These are phyloP conservation scores for Rhyacophila brunnea DNA, from an alignment of 1,140 invertebrate genomes.

Conservation along the genomic window DNA sequence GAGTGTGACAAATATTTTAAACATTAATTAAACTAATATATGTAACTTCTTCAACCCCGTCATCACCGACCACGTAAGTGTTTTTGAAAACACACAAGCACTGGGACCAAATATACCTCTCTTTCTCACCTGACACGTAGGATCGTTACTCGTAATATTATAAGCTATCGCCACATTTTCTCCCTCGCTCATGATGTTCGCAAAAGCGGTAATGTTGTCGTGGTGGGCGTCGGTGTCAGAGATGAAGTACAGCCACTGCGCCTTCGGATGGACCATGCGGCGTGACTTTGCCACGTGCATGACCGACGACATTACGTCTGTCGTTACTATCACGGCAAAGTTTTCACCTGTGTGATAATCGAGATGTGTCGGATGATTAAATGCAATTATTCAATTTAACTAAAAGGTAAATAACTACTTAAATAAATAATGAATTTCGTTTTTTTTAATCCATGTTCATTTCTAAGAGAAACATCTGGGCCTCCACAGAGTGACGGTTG, in stretches of 20 bases:
- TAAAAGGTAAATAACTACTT: too few species aligned
- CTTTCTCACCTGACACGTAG: slow-evolving; percentile 58
- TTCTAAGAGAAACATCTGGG: too few species aligned
- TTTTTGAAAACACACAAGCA: too few species aligned
- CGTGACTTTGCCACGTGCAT: slow-evolving; percentile 66
- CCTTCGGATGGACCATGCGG: slow-evolving; percentile 65
- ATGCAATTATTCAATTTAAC: neutral
- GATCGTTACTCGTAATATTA: slow-evolving; percentile 60
- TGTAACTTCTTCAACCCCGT: too few species aligned
- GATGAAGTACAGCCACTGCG: slow-evolving; percentile 79
- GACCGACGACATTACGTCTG: slow-evolving; percentile 55
- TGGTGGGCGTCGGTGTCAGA: slow-evolving; percentile 55
- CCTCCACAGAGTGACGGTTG: too few species aligned
- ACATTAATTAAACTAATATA: too few species aligned
- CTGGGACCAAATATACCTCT: too few species aligned
- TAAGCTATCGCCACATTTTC: slow-evolving; percentile 81
- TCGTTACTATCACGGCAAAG: slow-evolving; percentile 52
- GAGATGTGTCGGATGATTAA: neutral
- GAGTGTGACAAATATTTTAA: too few species aligned
- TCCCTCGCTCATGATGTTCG: slow-evolving; percentile 67
- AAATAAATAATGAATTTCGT: too few species aligned
- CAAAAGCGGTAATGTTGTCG: slow-evolving; percentile 54
- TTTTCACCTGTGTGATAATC: slow-evolving; percentile 48
- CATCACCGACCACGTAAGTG: too few species aligned
- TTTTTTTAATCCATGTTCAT: too few species aligned